Evolutionary conservation across 2,113 vertebrate genomes (phyloP).

Genomic region (Ginglymostoma cirratum): DNA sequence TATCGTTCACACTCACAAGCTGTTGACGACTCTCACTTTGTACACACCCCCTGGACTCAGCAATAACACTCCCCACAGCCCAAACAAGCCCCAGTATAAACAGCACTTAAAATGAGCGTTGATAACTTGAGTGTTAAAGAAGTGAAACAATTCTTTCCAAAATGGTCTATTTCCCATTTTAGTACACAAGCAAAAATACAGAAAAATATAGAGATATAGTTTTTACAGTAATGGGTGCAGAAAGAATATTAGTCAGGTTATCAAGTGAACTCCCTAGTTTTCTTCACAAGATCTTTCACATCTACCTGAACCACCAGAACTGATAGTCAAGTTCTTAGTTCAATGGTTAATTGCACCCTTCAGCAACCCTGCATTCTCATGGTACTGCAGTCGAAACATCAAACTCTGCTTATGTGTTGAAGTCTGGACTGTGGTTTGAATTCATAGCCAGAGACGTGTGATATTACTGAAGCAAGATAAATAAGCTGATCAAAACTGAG

Average conservation of each 20-base stretch:
- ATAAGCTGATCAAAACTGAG: background rate
- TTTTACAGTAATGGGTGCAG: background rate
- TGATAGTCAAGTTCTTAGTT: background rate
- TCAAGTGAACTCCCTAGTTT: background rate
- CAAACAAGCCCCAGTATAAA: no score
- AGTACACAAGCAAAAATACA: no score
- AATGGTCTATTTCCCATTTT: no score
- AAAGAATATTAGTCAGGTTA: background rate
- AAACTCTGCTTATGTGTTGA: background rate
- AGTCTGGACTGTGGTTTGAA: background rate
- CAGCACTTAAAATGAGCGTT: no score
- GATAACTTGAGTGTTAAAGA: no score
- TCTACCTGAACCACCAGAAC: background rate
- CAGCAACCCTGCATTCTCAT: background rate
- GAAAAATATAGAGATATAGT: no score
- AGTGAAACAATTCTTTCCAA: no score
- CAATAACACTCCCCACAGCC: no score
- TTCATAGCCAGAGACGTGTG: background rate
- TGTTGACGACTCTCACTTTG: no score
- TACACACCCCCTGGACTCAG: no score
- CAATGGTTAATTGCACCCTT: background rate
- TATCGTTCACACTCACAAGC: no score
- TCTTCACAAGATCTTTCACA: background rate
- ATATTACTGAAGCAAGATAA: background rate
- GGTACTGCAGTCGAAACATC: background rate